phyloP scores from a whole-genome alignment of 2,888 invertebrate genomes.

The Kryphioiulus occultus region DNA sequence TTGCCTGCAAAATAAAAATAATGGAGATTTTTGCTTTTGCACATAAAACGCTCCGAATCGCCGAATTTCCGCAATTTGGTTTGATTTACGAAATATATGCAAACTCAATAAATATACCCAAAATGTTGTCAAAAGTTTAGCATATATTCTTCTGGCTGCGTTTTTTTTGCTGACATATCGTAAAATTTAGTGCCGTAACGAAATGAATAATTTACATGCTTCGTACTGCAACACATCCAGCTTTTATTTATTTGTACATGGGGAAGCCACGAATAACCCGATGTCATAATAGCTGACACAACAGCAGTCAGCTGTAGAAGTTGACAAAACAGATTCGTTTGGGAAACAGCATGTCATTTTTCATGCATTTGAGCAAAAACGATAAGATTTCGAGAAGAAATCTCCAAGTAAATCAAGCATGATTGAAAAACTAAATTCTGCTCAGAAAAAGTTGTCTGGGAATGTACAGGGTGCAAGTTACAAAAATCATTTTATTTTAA shows the following conservation, averaged over 20 bases:
- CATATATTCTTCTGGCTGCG: background rate
- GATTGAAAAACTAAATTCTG: background rate
- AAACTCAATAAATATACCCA: background rate
- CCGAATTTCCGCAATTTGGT: background rate
- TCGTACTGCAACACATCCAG: background rate
- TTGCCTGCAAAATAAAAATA: no score
- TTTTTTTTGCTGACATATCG: slow-evolving; percentile 1
- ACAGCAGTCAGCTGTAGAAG: background rate
- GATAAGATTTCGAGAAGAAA: no score
- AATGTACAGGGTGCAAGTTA: no score
- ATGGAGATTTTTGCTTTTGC: no score
- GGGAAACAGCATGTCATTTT: background rate
- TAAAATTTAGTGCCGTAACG: slow-evolving; percentile 8
- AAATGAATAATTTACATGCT: slow-evolving; percentile 13
- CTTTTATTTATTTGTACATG: background rate
- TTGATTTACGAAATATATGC: background rate
- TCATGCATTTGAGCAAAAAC: no score
- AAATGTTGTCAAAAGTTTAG: background rate
- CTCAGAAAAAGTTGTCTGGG: background rate
- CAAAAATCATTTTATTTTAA: no score
- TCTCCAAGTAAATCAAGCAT: background rate
- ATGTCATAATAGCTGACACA: background rate
- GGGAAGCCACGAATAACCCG: background rate
- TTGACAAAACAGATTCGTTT: background rate
- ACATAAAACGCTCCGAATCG: background rate